Conservation (phyloP, 1,140 invertebrate species). For the Cyclargus thomasi region DNA sequence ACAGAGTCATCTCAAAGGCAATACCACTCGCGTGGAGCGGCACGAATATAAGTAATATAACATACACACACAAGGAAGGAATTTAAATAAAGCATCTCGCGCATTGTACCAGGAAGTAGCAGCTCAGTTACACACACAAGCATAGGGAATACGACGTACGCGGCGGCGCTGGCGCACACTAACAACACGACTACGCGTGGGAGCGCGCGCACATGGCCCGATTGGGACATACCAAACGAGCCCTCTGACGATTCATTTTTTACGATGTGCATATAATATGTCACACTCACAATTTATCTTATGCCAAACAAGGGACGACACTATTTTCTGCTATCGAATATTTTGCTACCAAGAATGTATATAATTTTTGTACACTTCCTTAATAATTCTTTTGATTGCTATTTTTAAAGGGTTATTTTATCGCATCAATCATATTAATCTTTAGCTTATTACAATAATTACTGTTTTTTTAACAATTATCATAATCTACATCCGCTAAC, state of each 20-base stretch:
- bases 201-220: constrained; percentile 72
- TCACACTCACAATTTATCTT: constrained; percentile 42
- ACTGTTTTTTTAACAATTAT: too few species aligned
- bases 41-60: constrained; percentile 66
- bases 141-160: constrained; percentile 42
- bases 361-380: too few species aligned
- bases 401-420: too few species aligned
- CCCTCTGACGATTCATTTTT: constrained; percentile 69
- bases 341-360: too few species aligned
- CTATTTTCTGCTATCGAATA: too few species aligned
- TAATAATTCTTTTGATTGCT: too few species aligned
- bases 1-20: constrained; percentile 65
- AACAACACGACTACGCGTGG: constrained; percentile 62
- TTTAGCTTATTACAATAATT: too few species aligned
- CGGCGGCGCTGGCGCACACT: constrained; percentile 69
- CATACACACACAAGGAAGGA: constrained; percentile 61
- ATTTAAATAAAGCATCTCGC: constrained; percentile 72
- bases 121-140: constrained; percentile 58
- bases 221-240: constrained; percentile 69
- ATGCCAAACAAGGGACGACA: constrained; percentile 22
- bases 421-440: too few species aligned
- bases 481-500: too few species aligned
- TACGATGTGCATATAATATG: constrained; percentile 59
- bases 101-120: constrained; percentile 72
- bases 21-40: constrained; percentile 64